Evolutionary conservation across 1,140 invertebrate species (phyloP), one percentile per base, ranked within the genome.

Genomic region (Linepithema humile): DNA sequence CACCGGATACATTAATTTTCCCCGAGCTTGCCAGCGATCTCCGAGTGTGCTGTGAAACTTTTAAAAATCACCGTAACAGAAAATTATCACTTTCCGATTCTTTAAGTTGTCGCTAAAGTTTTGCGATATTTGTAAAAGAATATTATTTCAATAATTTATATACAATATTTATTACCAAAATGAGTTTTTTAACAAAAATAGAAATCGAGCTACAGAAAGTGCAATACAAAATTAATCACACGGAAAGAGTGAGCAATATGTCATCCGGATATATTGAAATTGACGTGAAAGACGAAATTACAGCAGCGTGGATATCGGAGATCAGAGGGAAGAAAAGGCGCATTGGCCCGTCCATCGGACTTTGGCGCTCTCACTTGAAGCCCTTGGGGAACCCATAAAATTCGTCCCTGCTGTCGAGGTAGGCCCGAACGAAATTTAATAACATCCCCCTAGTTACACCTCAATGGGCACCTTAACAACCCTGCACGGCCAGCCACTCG

Each of bases 391-490:
- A 88, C 87, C 88, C 89, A 91, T 93, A 91, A 93, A 93, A 93
- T 93, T 93, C 92, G 83, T 90, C 88, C 90, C 77, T 82, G 55
- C 85, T 84, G 87, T 88, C 80, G 90, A 73, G 78, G 78, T 82
- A 85, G 85, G 90, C 89, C 91, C 91, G 90, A 94, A 93, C 92
- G 93, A 94, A 94, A 94, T 94, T 94, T 94, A 94, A 94, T 94
- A 94, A 94, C 93, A 94, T 94, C 92, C 92, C 94, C 93, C 94
- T 94, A 94, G 94, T 94, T 94, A 94, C 94, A 94, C 94, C 93
- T 94, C 93, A 94, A 94, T 94, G 91, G 93, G 92, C 93, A 94
- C 93, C 93, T 94, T 94, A 94, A 94, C 94, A 94, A 94, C 94
- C 93, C 90, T 87, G 86, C 82, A 89, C 85, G 86, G 88, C 87